Base-by-base conservation (phyloP, 92 coral and sea anemone species). In the Parazoanthus atlanticus region DNA sequence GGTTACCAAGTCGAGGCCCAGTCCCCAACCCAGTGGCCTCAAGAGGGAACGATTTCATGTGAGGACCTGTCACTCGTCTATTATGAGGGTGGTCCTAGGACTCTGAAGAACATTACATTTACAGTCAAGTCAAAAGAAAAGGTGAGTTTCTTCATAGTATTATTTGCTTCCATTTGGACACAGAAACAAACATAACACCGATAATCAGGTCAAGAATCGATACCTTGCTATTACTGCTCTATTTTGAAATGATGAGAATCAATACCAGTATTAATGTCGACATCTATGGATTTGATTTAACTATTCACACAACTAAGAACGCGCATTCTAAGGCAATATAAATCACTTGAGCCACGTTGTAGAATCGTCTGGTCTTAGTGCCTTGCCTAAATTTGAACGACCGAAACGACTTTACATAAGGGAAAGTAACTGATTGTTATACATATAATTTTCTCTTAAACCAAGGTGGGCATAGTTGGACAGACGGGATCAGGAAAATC, bases 111-210 rank as follows among this genome's bases (percentile, higher is more conserved):
- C 78, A 65, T 86, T 32, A 81, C 33, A 21, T 90, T 86, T 64
- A 73, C 88, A 30, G 58, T 90, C 41, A 86, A 87, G 52, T 69
- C 93, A 10, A 90, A 87, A 81, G 93, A 90, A 87, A 90, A 90
- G 90, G 93, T 90, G 81, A 33, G 46, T 72, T 29, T 28, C 21
- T 72, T 29, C 21, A 30, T 11, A 9, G 21, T 16, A 12, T 12
- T 29, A 23, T 72, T 32, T 1, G 28, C 74, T 72, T 13, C 8
- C 69, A 21, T 19, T 61, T 61, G 28, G 69, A 23, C 69, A 25
- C 69, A 61, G 66, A 16, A 61, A 25, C 8, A 25, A 61, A 72
- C 17, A 12, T 5, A 11, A 30, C 17, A 30, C 21, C 17, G 25
- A 30, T 7, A 72, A 12, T 29, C 33, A 30, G 9, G 40, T 23